These are phyloP conservation scores for Pseudochirops cupreus DNA, from an alignment of 2,797 vertebrate species.

Conservation along the genomic window DNA sequence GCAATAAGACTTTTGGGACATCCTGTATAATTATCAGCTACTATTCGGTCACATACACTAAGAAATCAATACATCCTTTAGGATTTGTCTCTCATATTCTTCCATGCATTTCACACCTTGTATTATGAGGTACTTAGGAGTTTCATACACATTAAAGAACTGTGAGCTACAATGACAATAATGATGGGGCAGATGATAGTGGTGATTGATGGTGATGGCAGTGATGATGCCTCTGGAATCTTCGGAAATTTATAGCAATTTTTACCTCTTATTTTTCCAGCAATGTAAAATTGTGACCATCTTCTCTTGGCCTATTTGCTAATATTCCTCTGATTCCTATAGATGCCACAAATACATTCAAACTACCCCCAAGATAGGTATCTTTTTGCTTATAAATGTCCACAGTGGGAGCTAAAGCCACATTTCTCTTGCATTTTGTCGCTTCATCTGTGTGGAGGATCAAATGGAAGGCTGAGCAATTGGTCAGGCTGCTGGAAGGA, in stretches of 20 bases:
- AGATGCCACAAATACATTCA: not conserved
- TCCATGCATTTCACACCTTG: not conserved
- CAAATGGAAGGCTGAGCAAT: not conserved
- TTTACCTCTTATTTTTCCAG: not conserved
- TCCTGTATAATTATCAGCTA: not conserved
- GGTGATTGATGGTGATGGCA: not conserved
- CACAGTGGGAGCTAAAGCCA: not conserved
- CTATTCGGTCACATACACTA: not conserved
- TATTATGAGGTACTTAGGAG: not conserved
- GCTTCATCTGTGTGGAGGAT: not conserved
- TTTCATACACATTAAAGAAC: not conserved
- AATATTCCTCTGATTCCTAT: not conserved
- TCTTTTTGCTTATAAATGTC: not conserved
- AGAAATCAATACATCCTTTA: not conserved
- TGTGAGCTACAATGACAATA: not conserved
- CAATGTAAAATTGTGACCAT: not conserved
- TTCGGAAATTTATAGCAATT: not conserved
- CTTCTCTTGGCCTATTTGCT: not conserved
- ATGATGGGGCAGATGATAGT: not conserved
- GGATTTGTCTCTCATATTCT: not conserved
- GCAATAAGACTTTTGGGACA: not conserved
- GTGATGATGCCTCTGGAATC: not conserved
- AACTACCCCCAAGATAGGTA: not conserved
- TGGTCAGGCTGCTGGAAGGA: not conserved
- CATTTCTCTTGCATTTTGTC: not conserved